Evolutionary conservation across 1,140 invertebrate genomes (phyloP), one percentile per base, ranked within the genome.

Genomic region (Dinothrombium tinctorium): DNA sequence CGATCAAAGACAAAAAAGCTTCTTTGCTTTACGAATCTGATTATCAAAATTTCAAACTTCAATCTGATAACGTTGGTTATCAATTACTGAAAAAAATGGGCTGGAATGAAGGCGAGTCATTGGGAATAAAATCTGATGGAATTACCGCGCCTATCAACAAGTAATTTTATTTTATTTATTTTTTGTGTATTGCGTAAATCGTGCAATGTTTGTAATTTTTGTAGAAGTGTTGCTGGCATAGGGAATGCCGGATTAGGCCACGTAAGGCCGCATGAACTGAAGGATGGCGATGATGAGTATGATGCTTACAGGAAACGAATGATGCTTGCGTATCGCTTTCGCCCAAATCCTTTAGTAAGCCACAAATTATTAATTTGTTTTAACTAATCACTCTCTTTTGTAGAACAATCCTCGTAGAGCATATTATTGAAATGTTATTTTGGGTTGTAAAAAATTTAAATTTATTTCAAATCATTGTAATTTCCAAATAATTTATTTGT

Each of bases 51-150:
- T 87, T 77, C 56, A 92, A 92, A 63, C 59, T 95, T 6, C 86
- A 79, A 47, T 83, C 90, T 59, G 23, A 78, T 44, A 87, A 86
- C 57, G 74, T 87, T 49, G 86, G 86, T 2, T 89, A 76, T 59
- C 78, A 81, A 58, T 63, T 98, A 49, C 57, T 98, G 31, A 84
- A 95, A 59, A 94, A 90, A 61, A 96, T 96, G 90, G 92, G 92
- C 0, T 98, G 92, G 90, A 77, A 74, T 4, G 80, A 87, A 57
- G 92, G 90, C 1, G 73, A 83, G 67, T 90, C 90, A 0, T 61
- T 96, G 11, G 92, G 90, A 81, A 89, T 53, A 94, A 94, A 61
- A 74, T 90, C 54, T 82, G 86, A 71, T 41, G 87, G 87, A 29
- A 90, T 89, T 23, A 71, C 77, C 2, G 72, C 78, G 45, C 86